These are phyloP conservation scores for Danaus melanippus DNA, from an alignment of 1,140 invertebrate genomes.

Conservation along the genomic window DNA sequence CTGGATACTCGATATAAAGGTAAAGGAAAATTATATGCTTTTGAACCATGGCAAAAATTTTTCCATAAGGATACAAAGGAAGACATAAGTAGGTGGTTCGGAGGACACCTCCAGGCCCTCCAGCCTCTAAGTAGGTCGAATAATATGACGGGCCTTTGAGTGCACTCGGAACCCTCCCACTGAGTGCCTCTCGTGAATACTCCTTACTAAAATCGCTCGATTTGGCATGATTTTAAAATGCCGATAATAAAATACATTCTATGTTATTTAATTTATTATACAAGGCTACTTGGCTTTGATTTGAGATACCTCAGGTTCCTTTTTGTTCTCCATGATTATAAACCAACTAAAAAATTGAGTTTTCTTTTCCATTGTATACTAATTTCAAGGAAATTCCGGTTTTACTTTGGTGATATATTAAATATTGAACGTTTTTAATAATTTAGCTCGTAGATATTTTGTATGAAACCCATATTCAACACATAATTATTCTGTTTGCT, in stretches of 20 bases:
- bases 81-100: slow-evolving; percentile 44
- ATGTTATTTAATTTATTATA: slow-evolving; percentile 5
- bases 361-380: too few species aligned
- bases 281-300: neutral
- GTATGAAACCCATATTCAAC: too few species aligned
- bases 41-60: slow-evolving; percentile 12
- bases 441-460: too few species aligned
- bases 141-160: slow-evolving; percentile 60
- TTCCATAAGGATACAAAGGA: slow-evolving; percentile 38
- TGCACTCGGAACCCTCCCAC: slow-evolving; percentile 44
- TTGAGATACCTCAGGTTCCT: neutral
- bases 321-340: too few species aligned
- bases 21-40: slow-evolving; percentile 9
- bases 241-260: slow-evolving; percentile 43
- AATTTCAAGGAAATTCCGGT: too few species aligned
- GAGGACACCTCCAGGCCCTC: slow-evolving; percentile 44
- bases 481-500: too few species aligned
- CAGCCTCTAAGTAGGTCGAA: slow-evolving; percentile 66
- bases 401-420: too few species aligned
- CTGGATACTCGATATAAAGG: neutral
- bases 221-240: slow-evolving; percentile 70
- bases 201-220: slow-evolving; percentile 65
- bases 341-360: too few species aligned
- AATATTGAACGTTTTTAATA: too few species aligned
- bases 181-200: slow-evolving; percentile 43